Percentiles rank a stretch among this genome's conserved stretches.
Conservation (phyloP, 2,888 invertebrate genomes). For the Leucoptera coffeella region DNA sequence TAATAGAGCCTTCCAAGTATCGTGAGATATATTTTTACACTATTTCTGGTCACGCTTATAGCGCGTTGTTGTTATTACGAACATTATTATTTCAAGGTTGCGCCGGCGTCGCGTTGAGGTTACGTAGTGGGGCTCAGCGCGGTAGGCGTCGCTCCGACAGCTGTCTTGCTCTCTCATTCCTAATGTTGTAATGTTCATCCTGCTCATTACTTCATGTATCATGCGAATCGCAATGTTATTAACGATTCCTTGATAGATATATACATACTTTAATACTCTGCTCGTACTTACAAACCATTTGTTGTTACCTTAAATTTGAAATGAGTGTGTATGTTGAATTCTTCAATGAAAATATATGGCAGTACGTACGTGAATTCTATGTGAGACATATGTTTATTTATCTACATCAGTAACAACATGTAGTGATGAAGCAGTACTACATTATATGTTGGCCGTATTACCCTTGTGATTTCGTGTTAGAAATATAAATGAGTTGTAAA, state of each 20-base stretch:
- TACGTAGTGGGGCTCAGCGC: slow-evolving; percentile 49
- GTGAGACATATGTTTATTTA: neutral
- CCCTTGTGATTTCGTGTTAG: too few species aligned
- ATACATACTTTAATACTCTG: too few species aligned
- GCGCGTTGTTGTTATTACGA: slow-evolving; percentile 51
- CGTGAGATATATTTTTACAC: slow-evolving; percentile 39
- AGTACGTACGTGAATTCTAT: neutral
- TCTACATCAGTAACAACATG: too few species aligned
- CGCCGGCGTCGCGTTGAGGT: slow-evolving; percentile 48
- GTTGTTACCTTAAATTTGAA: too few species aligned
- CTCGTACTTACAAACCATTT: too few species aligned
- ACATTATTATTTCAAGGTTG: slow-evolving; percentile 56
- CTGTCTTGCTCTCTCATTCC: slow-evolving; percentile 45
- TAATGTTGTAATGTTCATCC: too few species aligned
- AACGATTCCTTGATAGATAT: slow-evolving; percentile 27
- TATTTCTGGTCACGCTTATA: slow-evolving; percentile 51
- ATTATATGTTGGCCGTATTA: too few species aligned
- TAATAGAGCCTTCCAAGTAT: slow-evolving; percentile 22
- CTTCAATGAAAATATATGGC: neutral
- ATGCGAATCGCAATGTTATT: slow-evolving; percentile 29
- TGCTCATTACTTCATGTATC: slow-evolving; percentile 39
- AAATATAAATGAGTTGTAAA: too few species aligned
- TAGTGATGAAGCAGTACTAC: too few species aligned
- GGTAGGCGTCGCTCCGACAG: slow-evolving; percentile 40
- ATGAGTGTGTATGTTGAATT: too few species aligned